Percentiles rank a stretch among this genome's conserved stretches.
phyloP scores from a whole-genome alignment of 2,113 vertebrate genomes.

The Himantopus leucocephalus region DNA sequence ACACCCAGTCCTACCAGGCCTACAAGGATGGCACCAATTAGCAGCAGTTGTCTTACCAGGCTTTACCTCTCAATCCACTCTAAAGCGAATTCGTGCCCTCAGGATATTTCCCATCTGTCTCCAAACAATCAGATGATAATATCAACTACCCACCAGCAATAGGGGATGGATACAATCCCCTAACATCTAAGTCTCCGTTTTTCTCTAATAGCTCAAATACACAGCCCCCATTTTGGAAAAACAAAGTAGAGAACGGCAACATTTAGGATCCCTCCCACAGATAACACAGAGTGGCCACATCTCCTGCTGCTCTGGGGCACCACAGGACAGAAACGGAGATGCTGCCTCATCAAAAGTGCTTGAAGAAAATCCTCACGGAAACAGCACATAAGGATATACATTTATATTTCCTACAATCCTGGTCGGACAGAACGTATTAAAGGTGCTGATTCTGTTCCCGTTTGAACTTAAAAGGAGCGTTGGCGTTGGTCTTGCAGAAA shows the following conservation, averaged over 20 bases:
- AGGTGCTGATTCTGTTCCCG: conserved; percentile 1
- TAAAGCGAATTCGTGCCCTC: neutral
- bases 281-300: too few species aligned
- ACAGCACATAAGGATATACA: neutral
- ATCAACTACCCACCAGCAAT: neutral
- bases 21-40: neutral
- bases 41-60: neutral
- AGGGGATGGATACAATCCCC: neutral
- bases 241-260: neutral
- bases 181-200: neutral
- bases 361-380: neutral
- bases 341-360: neutral
- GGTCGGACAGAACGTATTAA: neutral
- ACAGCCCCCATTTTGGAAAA: neutral
- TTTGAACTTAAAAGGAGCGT: neutral
- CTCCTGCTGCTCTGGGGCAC: neutral
- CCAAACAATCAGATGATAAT: neutral
- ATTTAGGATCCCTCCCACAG: neutral
- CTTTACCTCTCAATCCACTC: neutral
- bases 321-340: neutral
- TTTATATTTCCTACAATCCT: neutral
- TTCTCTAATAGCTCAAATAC: neutral
- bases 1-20: neutral
- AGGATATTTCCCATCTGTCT: neutral
- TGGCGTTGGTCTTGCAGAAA: conserved; percentile 19